Base-by-base conservation (phyloP, 2,113 vertebrate genomes). In the Equus quagga region DNA sequence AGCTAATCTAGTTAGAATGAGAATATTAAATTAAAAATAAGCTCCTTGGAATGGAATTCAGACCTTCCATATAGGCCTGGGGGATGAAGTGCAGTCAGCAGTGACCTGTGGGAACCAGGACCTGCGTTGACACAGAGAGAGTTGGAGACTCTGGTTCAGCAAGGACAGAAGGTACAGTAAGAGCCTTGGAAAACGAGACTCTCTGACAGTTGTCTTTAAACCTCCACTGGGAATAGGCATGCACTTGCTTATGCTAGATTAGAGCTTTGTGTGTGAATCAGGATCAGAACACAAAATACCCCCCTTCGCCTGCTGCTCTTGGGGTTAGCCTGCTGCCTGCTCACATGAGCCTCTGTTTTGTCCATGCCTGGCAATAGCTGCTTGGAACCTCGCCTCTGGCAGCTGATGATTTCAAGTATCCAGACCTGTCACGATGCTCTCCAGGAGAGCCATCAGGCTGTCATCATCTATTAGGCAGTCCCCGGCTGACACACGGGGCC, bases 351-450 rank as follows among this genome's bases (percentile, higher is more conserved):
- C 69, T 96, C 13, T 21, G 62, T 96, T 97, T 97, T 94, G 89
- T 97, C 95, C 62, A 70, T 24, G 90, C 70, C 89, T 97, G 95
- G 82, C 85, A 96, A 70, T 83, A 41, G 60, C 95, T 96, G 67
- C 18, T 94, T 96, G 96, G 92, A 98, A 76, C 13, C 24, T 96
- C 3, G 65, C 41, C 97, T 96, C 89, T 98, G 97, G 97, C 94
- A 98, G 78, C 92, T 96, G 91, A 65, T 76, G 51, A 70, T 93
- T 98, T 91, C 97, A 98, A 97, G 97, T 91, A 64, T 97, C 97
- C 97, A 97, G 81, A 84, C 97, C 76, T 97, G 91, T 97, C 88
- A 81, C 8, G 36, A 78, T 90, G 94, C 41, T 72, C 65, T 97
- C 94, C 95, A 97, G 58, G 51, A 95, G 62, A 90, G 24, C 21